Evolutionary conservation across 2,888 invertebrate species (phyloP), one percentile per base, ranked within the genome.

Genomic region (Drosophila sordidapex): DNA sequence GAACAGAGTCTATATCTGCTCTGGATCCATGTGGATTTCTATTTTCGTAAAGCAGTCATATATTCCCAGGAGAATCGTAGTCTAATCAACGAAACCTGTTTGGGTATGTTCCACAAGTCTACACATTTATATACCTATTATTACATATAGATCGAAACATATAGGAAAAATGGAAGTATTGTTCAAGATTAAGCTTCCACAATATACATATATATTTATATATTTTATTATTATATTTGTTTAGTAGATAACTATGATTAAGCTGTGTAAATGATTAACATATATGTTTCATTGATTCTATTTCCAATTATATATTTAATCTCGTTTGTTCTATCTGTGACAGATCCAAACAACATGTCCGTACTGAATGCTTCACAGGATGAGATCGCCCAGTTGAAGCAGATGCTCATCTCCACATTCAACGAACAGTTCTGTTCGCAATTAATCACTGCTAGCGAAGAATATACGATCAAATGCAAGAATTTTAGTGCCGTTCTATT

Each of bases 351-450:
- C 25, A 91, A 94, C 31, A 91, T 93, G 31, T 94, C 94, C 81
- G 94, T 94, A 18, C 51, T 76, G 95, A 95, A 95, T 94, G 94
- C 88, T 93, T 93, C 94, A 6, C 95, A 95, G 79, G 96, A 96
- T 58, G 96, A 96, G 71, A 94, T 96, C 61, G 94, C 95, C 36
- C 95, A 95, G 83, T 93, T 97, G 62, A 96, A 96, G 86, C 96
- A 96, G 91, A 95, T 95, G 38, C 94, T 97, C 15, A 94, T 96
- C 36, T 95, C 95, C 0, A 94, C 96, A 25, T 96, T 97, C 91
- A 97, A 96, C 87, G 97, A 97, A 90, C 95, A 96, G 75, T 97
- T 97, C 93, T 95, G 96, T 62, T 95, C 96, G 69, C 96, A 96
- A 82, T 93, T 97, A 15, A 92, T 96, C 57, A 95, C 95, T 62